Evolutionary conservation across 2,797 vertebrate genomes (phyloP), one percentile per base, ranked within the genome.

Genomic region (Sebastes kiyomatsui): DNA sequence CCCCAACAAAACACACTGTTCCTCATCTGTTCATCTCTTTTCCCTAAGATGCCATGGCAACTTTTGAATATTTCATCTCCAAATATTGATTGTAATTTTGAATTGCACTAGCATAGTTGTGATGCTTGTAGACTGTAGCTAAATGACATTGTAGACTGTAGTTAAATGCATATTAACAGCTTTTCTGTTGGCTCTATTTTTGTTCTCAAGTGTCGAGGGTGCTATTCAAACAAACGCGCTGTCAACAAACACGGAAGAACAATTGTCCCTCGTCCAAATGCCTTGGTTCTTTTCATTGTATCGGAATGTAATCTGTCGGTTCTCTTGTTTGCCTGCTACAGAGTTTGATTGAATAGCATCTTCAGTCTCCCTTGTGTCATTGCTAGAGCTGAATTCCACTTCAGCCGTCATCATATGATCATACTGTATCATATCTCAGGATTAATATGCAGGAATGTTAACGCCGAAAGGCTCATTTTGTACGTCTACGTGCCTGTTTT

Each of bases 21-120:
- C 84, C 77, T 72, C 84, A 88, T 86, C 72, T 52, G 85, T 75
- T 59, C 46, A 72, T 75, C 79, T 79, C 35, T 80, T 83, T 84
- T 74, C 14, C 38, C 72, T 54, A 91, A 95, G 94, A 93, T 95
- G 95, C 95, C 95, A 96, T 96, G 95, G 95, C 94, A 96, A 89
- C 93, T 94, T 95, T 93, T 92, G 80, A 92, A 85, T 91, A 90
- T 91, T 89, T 93, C 93, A 94, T 94, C 93, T 87, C 87, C 86
- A 85, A 94, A 91, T 93, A 93, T 92, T 84, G 88, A 92, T 88
- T 90, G 88, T 89, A 79, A 88, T 88, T 87, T 89, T 83, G 82
- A 67, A 90, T 84, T 68, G 84, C 90, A 88, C 81, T 92, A 92
- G 93, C 75, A 54, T 93, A 92, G 92, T 84, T 94, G 91, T 93